These are phyloP conservation scores for Porites lobata DNA, from an alignment of 92 coral and sea anemone genomes.

Conservation along the genomic window DNA sequence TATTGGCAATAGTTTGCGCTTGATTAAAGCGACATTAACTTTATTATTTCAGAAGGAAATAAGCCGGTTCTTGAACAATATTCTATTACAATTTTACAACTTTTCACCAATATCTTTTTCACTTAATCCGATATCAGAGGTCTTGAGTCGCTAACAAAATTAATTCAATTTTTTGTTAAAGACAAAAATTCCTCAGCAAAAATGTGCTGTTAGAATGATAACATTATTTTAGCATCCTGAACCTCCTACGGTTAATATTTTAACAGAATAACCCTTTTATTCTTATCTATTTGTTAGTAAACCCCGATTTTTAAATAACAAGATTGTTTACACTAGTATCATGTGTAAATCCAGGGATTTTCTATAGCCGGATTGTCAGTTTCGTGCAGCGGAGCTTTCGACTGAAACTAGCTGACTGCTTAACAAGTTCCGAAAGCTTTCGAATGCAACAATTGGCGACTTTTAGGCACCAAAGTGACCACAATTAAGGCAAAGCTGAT, in stretches of 20 bases:
- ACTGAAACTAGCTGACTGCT: neutral
- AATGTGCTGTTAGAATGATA: neutral
- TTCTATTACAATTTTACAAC: neutral
- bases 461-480: constrained; percentile 33
- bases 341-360: constrained; percentile 10
- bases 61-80: neutral
- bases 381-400: neutral
- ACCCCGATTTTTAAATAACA: neutral
- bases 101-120: neutral
- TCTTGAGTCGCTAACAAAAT: neutral
- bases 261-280: neutral
- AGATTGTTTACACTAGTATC: neutral
- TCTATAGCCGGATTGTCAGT: neutral
- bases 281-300: neutral
- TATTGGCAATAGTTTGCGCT: too few species aligned
- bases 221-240: too few species aligned
- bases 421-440: constrained; percentile 20
- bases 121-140: neutral
- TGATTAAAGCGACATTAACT: too few species aligned
- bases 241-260: too few species aligned
- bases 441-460: constrained; percentile 30
- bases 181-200: neutral
- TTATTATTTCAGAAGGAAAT: neutral
- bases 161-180: too few species aligned
- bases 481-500: constrained; percentile 45